Percentiles rank a stretch among this genome's conserved stretches.
phyloP scores from a whole-genome alignment of 2,888 invertebrate species.

The Beris morrisii region DNA sequence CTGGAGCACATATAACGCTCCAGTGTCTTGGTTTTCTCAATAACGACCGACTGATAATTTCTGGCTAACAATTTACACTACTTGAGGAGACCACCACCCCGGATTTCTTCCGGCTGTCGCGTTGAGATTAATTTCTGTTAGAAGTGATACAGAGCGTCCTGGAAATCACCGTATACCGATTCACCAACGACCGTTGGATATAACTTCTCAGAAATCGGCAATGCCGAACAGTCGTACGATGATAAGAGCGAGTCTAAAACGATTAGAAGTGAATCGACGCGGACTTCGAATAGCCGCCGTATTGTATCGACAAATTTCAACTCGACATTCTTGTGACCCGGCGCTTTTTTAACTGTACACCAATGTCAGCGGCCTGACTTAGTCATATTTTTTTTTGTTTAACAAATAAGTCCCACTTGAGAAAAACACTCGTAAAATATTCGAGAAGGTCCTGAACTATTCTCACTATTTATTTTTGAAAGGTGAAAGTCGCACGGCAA shows the following conservation, averaged over 20 bases:
- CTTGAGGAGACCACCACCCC: conserved; percentile 97
- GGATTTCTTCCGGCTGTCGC: conserved; percentile 96
- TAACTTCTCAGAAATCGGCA: conserved; percentile 92
- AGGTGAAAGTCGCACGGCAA: no score
- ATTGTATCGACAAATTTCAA: conserved; percentile 98
- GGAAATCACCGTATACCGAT: conserved; percentile 95
- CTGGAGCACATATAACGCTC: no score
- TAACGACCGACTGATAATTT: conserved; percentile 87
- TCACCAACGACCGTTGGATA: conserved; percentile 97
- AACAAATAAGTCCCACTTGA: no score
- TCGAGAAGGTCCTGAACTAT: no score
- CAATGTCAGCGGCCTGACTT: no score
- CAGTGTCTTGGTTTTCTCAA: conserved; percentile 87
- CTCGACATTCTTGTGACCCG: conserved; percentile 93
- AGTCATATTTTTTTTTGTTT: no score
- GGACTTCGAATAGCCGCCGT: conserved; percentile 98
- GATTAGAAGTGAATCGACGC: conserved; percentile 99
- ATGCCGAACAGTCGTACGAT: no score
- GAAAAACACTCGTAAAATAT: no score
- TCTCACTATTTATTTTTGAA: no score
- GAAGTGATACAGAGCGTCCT: conserved; percentile 92
- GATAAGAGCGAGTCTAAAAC: conserved; percentile 91
- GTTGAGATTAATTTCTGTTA: conserved; percentile 97
- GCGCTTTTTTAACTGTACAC: no score
- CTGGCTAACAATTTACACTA: conserved; percentile 97